Conservation (phyloP, 2,113 vertebrate species). For the Apeltes quadracus region DNA sequence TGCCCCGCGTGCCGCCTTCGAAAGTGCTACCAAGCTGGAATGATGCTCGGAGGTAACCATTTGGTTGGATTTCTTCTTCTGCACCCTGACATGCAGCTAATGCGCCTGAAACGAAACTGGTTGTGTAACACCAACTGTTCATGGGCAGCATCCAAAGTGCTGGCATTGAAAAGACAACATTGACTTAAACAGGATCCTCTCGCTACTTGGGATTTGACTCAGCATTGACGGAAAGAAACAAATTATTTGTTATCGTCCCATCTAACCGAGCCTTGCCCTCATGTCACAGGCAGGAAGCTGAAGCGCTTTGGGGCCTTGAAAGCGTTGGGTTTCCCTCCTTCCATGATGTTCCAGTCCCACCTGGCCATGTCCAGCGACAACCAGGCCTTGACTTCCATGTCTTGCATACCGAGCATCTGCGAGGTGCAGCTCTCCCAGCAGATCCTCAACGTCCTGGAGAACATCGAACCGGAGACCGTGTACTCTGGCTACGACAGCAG, state of each 20-base stretch:
- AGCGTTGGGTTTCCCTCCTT: conserved; percentile 83
- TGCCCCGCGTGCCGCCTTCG: conserved; percentile 95
- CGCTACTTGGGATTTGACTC: background rate
- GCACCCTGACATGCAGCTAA: background rate
- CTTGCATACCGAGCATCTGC: conserved; percentile 83
- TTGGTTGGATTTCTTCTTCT: conserved; percentile 16
- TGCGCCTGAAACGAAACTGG: background rate
- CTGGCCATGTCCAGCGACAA: conserved; percentile 79
- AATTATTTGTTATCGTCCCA: background rate
- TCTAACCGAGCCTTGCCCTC: conserved; percentile 32
- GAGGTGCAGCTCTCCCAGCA: conserved; percentile 88
- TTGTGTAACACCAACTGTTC: background rate
- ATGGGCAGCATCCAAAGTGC: background rate
- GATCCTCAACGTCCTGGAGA: conserved; percentile 88
- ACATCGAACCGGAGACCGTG: conserved; percentile 91
- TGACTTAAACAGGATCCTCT: background rate
- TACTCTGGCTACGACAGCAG: conserved; percentile 90
- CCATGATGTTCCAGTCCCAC: conserved; percentile 85
- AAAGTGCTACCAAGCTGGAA: conserved; percentile 97
- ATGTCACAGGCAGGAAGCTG: conserved; percentile 89
- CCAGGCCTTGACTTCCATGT: conserved; percentile 82
- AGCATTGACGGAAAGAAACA: background rate
- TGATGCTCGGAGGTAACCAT: conserved; percentile 95
- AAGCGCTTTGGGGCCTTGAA: conserved; percentile 93
- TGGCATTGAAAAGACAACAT: conserved; percentile 3